These are phyloP conservation scores for Phodopus roborovskii DNA, from an alignment of 2,113 vertebrate genomes.

Conservation along the genomic window DNA sequence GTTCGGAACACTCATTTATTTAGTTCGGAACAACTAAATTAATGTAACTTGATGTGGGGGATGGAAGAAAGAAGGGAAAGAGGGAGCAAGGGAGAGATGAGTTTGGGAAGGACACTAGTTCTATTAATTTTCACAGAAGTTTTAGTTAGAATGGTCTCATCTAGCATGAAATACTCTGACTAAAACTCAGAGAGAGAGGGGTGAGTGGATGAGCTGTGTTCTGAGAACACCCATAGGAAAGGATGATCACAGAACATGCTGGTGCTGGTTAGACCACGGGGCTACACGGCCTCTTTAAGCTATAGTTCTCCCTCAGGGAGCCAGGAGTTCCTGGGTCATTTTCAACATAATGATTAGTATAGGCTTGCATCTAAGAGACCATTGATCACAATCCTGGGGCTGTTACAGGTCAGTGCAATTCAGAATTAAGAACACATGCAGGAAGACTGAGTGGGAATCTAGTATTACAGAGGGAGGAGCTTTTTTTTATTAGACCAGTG, in stretches of 20 bases:
- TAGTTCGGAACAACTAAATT: background rate
- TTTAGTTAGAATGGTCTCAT: background rate
- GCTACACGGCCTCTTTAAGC: background rate
- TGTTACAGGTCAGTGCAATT: too few relatives aligned
- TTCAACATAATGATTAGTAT: background rate
- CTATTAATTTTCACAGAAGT: background rate
- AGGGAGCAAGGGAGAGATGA: background rate
- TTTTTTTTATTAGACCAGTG: background rate
- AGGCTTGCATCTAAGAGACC: background rate
- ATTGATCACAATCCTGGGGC: background rate
- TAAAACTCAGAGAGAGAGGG: background rate
- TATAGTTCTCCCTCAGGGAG: constrained; percentile 14
- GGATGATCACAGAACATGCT: background rate
- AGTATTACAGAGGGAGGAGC: background rate
- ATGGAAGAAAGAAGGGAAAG: background rate
- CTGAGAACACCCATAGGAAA: background rate
- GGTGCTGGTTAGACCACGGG: background rate
- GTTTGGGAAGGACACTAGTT: background rate
- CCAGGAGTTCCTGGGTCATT: background rate
- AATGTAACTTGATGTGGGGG: background rate
- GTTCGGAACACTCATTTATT: too few relatives aligned
- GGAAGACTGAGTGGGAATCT: background rate
- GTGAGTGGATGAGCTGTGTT: background rate
- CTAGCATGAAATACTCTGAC: background rate
- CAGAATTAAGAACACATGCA: background rate